Percentiles rank a stretch among this genome's conserved stretches.
Evolutionary conservation across 2,797 vertebrate genomes (phyloP).

Genomic region (Sphenodon punctatus): DNA sequence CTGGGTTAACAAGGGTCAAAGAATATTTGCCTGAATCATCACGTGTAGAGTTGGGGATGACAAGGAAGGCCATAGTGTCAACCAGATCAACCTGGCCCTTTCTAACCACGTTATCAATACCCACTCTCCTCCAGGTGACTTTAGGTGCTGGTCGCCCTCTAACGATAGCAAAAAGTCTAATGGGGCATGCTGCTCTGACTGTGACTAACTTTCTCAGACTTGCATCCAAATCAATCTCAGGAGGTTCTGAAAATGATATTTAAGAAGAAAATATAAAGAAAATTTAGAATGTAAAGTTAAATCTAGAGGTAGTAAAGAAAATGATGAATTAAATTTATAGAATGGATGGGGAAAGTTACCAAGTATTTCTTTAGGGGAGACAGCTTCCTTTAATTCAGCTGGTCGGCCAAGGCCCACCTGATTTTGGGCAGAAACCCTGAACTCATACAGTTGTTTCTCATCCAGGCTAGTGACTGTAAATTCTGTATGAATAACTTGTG

Average conservation of each 20-base stretch:
- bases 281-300: slow-evolving; percentile 17
- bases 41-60: slow-evolving; percentile 93
- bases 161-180: slow-evolving; percentile 93
- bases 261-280: slow-evolving; percentile 34
- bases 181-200: slow-evolving; percentile 95
- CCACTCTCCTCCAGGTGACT: slow-evolving; percentile 94
- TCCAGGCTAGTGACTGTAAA: slow-evolving; percentile 91
- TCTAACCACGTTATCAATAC: slow-evolving; percentile 94
- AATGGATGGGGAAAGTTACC: slow-evolving; percentile 76
- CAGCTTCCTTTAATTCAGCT: slow-evolving; percentile 88
- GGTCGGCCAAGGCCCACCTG: slow-evolving; percentile 95
- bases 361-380: slow-evolving; percentile 93
- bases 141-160: slow-evolving; percentile 92
- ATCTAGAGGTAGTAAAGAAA: background rate
- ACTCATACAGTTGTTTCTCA: slow-evolving; percentile 90
- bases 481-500: slow-evolving; percentile 90
- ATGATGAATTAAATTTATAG: background rate
- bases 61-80: slow-evolving; percentile 97
- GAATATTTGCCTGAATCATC: slow-evolving; percentile 97
- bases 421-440: slow-evolving; percentile 96
- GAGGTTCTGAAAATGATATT: slow-evolving; percentile 83
- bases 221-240: slow-evolving; percentile 93
- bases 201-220: slow-evolving; percentile 90
- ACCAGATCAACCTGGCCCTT: slow-evolving; percentile 95
- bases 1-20: slow-evolving; percentile 86